Base-by-base conservation (phyloP, 2,797 vertebrate genomes). In the Siniperca scherzeri region DNA sequence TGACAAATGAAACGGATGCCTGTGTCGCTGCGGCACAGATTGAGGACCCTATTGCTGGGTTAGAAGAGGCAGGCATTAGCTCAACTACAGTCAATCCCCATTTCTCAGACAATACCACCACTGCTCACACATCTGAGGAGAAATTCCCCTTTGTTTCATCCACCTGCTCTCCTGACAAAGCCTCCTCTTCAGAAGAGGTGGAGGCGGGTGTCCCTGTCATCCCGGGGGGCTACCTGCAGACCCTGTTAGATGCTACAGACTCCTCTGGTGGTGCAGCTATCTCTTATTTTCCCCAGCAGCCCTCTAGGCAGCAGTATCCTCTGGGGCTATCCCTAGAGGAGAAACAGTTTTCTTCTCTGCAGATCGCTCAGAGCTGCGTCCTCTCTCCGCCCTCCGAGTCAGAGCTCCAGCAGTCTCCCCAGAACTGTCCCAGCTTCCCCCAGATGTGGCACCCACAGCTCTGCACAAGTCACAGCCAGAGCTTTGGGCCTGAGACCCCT, bases 221-320 rank as follows among this genome's bases (percentile, higher is more conserved):
- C 94, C 99, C 98, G 0, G 98, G 99, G 91, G 98, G 99, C 77
- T 99, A 99, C 96, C 96, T 99, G 92, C 98, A 99, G 96, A 99
- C 99, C 73, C 94, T 99, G 94, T 94, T 99, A 96, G 98, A 99
- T 94, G 97, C 97, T 87, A 98, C 98, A 27, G 99, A 99, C 94
- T 97, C 99, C 90, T 97, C 98, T 22, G 93, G 94, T 91, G 96
- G 96, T 93, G 92, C 96, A 64, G 82, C 94, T 48, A 97, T 98
- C 87, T 94, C 97, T 12, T 99, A 98, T 94, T 99, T 98, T 80
- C 73, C 97, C 84, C 97, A 98, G 89, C 97, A 97, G 92, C 92
- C 97, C 88, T 81, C 97, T 14, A 96, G 97, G 91, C 97, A 97
- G 93, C 93, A 93, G 90, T 97, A 83, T 96, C 96, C 96, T 93